Evolutionary conservation across 2,888 invertebrate genomes (phyloP), one percentile per base, ranked within the genome.

Genomic region (Resseliella maxima): DNA sequence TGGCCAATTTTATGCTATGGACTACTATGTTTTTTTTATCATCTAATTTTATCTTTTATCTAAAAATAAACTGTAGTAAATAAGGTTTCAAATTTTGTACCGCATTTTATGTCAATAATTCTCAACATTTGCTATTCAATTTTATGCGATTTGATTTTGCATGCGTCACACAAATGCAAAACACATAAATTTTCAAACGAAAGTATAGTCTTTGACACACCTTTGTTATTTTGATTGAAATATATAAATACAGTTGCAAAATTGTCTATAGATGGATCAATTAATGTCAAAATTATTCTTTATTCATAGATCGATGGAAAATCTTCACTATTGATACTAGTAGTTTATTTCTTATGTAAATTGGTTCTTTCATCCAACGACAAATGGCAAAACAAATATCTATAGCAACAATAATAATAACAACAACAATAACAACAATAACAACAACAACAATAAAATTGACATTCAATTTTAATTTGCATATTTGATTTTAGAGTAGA

Each of bases 401-500:
- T n/a, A n/a, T n/a, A n/a, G n/a, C n/a, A n/a, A n/a, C n/a, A n/a
- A n/a, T n/a, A n/a, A n/a, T n/a, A n/a, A n/a, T n/a, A n/a, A n/a
- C n/a, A n/a, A n/a, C n/a, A n/a, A n/a, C n/a, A n/a, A n/a, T n/a
- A n/a, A n/a, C n/a, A n/a, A n/a, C n/a, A n/a, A n/a, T n/a, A n/a
- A n/a, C n/a, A n/a, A 50, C 46, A 50, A 41, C 5, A 41, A 12
- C 41, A 5, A 12, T 8, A 5, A 50, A 10, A 59, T 5, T 24
- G 59, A 59, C 24, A 59, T 59, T 59, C 59, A 59, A 24, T 59
- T 10, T 59, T 24, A 15, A 59, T 59, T 59, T 59, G 59, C 59
- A 59, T 59, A 59, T 59, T 59, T 10, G 2, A 50, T 41, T 41
- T 41, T 12, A 41, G 46, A 18, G 18, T 18, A 15, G 8, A 50